Percentiles rank a stretch among this genome's conserved stretches.
Conservation (phyloP, 2,113 vertebrate species). For the Anthoscopus minutus region DNA sequence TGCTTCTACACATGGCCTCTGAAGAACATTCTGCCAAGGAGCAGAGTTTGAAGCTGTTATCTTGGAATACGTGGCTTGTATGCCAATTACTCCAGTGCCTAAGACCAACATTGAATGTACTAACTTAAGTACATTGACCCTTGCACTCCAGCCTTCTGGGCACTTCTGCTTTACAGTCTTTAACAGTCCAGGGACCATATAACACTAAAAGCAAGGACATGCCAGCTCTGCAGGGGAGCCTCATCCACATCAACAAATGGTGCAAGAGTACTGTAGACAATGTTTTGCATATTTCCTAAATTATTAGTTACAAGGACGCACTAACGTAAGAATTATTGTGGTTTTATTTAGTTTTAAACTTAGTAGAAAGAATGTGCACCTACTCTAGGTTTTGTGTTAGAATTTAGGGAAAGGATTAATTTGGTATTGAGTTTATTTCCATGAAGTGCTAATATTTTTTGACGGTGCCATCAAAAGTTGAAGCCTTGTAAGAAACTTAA, state of each 20-base stretch:
- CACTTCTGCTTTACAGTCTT: conserved; percentile 24
- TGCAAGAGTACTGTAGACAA: background rate
- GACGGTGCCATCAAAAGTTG: background rate
- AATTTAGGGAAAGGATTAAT: background rate
- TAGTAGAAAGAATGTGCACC: background rate
- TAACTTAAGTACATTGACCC: conserved; percentile 32
- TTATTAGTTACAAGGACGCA: background rate
- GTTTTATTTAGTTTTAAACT: background rate
- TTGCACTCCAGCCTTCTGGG: conserved; percentile 19
- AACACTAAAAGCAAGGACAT: background rate
- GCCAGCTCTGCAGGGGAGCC: background rate
- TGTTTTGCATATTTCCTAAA: background rate
- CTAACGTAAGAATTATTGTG: rapidly evolving
- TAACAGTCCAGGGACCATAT: background rate
- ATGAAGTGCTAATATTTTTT: background rate
- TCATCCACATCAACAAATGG: background rate
- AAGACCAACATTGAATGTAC: background rate
- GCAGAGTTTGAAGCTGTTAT: background rate
- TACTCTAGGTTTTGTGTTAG: background rate
- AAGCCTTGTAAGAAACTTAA: background rate
- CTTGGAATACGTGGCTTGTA: conserved; percentile 5
- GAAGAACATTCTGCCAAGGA: background rate
- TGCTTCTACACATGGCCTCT: background rate
- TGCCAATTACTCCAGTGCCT: background rate
- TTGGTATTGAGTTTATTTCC: background rate